These are phyloP conservation scores for Acrocephalus arundinaceus DNA, from an alignment of 2,113 vertebrate species.

Conservation along the genomic window DNA sequence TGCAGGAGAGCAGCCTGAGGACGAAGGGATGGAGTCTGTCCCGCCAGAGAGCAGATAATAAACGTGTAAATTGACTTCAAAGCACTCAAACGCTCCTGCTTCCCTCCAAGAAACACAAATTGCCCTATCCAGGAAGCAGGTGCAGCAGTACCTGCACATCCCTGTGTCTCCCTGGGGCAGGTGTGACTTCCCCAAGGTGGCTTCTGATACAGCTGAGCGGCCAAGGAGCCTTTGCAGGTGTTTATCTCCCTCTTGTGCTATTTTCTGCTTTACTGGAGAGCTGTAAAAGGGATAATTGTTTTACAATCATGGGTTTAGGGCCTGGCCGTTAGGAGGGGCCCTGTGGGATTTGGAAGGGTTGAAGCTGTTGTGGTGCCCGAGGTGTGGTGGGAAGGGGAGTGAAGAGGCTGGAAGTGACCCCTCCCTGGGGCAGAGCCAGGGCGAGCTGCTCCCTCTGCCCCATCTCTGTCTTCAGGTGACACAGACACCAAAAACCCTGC, in stretches of 20 bases:
- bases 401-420: neutral
- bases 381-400: neutral
- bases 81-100: accelerated
- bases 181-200: neutral
- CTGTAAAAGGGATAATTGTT: constrained; percentile 9
- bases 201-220: accelerated
- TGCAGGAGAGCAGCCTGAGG: neutral
- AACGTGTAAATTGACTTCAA: neutral
- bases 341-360: neutral
- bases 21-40: neutral
- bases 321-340: neutral
- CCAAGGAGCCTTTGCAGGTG: neutral
- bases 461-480: accelerated
- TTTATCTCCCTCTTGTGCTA: neutral
- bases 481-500: accelerated
- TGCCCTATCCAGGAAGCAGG: neutral
- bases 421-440: accelerated
- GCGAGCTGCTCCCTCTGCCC: neutral
- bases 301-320: neutral
- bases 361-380: neutral
- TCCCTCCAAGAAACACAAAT: accelerated
- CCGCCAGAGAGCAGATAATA: neutral
- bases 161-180: neutral
- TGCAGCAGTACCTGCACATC: accelerated
- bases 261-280: neutral